Percentiles rank a stretch among this genome's conserved stretches.
These are phyloP conservation scores for Phrynocephalus versicolor DNA, from an alignment of 2,113 vertebrate genomes.

Conservation along the genomic window DNA sequence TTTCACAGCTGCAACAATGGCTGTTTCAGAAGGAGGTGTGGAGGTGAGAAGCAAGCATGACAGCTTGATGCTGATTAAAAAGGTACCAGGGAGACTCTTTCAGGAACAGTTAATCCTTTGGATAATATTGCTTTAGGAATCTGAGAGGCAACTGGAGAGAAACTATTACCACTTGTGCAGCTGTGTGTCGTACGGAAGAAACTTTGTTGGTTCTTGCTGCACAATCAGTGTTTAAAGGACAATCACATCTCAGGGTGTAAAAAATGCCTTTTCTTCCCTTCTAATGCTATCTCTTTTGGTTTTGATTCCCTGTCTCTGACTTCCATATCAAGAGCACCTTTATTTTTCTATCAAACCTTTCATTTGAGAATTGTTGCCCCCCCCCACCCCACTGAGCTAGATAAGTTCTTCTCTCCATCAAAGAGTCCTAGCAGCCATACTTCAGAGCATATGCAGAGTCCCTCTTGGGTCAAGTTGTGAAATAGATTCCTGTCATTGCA, in stretches of 20 bases:
- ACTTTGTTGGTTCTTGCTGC: not conserved
- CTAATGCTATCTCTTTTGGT: not conserved
- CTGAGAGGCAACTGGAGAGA: not conserved
- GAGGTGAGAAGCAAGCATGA: not conserved
- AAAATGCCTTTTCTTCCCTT: not conserved
- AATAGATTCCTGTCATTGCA: not conserved
- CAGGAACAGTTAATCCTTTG: slow-evolving; percentile 15
- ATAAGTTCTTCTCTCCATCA: not conserved
- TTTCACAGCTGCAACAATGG: not conserved
- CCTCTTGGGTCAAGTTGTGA: not conserved
- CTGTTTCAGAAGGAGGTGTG: not conserved
- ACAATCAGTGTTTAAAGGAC: slow-evolving; percentile 1
- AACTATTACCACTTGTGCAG: not conserved
- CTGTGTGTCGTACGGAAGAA: slow-evolving; percentile 2
- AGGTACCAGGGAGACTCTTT: not conserved
- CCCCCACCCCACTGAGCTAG: not conserved
- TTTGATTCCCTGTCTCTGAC: not conserved
- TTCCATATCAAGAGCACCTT: not conserved
- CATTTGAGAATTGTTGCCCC: not conserved
- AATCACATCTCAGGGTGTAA: not conserved
- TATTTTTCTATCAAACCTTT: no score
- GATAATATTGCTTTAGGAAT: slow-evolving; percentile 12
- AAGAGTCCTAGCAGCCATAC: not conserved
- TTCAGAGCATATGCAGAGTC: not conserved
- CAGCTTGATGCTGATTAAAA: slow-evolving; percentile 10